phyloP scores from a whole-genome alignment of 2,888 invertebrate genomes.

The Thereva unica region DNA sequence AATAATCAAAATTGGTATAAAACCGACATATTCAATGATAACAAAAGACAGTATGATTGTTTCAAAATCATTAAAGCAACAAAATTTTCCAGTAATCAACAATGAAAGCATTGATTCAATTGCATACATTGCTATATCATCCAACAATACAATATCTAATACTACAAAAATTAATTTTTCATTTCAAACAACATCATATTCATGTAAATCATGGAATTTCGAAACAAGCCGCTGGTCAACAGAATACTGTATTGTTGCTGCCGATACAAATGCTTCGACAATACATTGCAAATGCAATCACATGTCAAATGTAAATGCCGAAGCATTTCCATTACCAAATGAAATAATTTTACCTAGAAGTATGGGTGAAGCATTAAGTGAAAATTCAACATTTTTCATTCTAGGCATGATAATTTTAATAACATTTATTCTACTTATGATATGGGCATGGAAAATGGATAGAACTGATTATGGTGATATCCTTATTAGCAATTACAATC shows the following conservation, averaged over 20 bases:
- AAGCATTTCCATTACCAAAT: conserved; percentile 28
- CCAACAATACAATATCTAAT: not conserved
- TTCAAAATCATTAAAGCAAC: not conserved
- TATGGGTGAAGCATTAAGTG: not conserved
- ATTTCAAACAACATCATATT: conserved; percentile 26
- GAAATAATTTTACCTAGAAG: conserved; percentile 16
- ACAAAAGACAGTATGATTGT: conserved; percentile 16
- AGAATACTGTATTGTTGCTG: conserved; percentile 21
- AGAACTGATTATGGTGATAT: conserved; percentile 8
- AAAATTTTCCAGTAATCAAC: conserved; percentile 1
- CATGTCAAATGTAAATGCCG: conserved; percentile 22
- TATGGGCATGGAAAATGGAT: conserved; percentile 29
- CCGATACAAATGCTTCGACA: conserved; percentile 26
- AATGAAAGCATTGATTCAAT: not conserved
- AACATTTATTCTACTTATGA: conserved; percentile 8
- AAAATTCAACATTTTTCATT: conserved; percentile 6
- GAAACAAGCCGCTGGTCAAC: conserved; percentile 3
- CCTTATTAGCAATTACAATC: conserved; percentile 9
- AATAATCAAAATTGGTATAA: conserved; percentile 37
- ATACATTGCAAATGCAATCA: conserved; percentile 39
- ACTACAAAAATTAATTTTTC: conserved; percentile 1
- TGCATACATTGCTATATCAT: conserved; percentile 21
- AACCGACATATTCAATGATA: conserved; percentile 44
- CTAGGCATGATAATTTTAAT: conserved; percentile 1
- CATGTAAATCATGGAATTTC: conserved; percentile 33